Base-by-base conservation (phyloP, 2,113 vertebrate species). In the Zosterops hypoxanthus region DNA sequence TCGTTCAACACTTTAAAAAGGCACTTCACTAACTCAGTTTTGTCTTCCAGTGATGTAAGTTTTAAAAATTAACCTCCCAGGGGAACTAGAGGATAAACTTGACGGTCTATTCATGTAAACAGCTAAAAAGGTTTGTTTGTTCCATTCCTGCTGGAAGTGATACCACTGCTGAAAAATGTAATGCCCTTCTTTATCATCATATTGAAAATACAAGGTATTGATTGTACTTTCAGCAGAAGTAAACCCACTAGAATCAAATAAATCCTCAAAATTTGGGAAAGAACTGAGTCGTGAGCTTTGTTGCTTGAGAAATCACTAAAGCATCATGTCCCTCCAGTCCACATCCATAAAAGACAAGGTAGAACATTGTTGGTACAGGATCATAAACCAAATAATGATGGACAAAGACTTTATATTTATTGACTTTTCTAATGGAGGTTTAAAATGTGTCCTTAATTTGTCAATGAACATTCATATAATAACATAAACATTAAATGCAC, bases 51-150 rank as follows among this genome's bases (percentile, higher is more conserved):
- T 71, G 50, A 86, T 78, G 44, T 39, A 73, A 85, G 60, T 71
- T 94, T 93, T 78, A 59, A 93, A 90, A 93, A 93, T 90, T 93
- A 90, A 86, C 82, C 68, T 94, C 90, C 69, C 55, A 81, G 53
- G 68, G 64, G 82, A 92, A 53, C 56, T 47, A 61, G 65, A 89
- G 44, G 49, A 84, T 82, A 79, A 77, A 72, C 41, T 87, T 89
- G 34, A 47, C 88, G 73, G 52, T 85, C 65, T 87, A 25, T 64
- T 87, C 23, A 65, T 73, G 89, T 81, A 88, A 90, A 94, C 59
- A 91, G 39, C 55, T 41, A 64, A 77, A 88, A 83, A 88, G 52
- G 47, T 78, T 83, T 88, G 79, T 75, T 92, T 89, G 73, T 88
- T 82, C 78, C 86, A 18, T 50, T 73, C 39, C 63, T 76, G 46